Evolutionary conservation across 2,888 invertebrate species (phyloP).

Genomic region (Pristionchus fissidentatus): DNA sequence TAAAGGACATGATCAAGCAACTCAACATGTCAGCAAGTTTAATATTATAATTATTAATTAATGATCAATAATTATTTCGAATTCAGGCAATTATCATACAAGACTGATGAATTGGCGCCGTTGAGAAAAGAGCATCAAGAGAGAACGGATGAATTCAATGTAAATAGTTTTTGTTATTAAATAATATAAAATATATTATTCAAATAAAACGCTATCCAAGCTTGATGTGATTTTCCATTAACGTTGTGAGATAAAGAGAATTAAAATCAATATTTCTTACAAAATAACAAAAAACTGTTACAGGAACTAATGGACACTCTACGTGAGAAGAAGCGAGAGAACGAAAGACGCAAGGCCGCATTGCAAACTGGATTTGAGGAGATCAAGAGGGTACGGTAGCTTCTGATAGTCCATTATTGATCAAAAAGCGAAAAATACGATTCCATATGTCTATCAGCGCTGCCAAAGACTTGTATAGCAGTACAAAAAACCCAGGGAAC

Average conservation of each 20-base stretch:
- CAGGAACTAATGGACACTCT: constrained; percentile 42
- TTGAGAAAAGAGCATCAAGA: constrained; percentile 24
- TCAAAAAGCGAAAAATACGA: not conserved
- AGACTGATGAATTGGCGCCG: constrained; percentile 20
- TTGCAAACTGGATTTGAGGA: constrained; percentile 40
- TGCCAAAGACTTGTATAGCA: too few relatives aligned
- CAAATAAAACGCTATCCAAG: not conserved
- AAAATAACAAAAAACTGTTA: not conserved
- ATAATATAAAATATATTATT: not conserved
- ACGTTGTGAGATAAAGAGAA: not conserved
- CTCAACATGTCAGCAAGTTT: not conserved
- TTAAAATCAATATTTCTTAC: not conserved
- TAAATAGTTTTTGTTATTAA: not conserved
- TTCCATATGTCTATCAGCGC: too few relatives aligned
- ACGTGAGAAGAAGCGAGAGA: constrained; percentile 36
- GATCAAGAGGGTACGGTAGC: constrained; percentile 25
- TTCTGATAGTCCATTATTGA: not conserved
- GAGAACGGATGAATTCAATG: constrained; percentile 47
- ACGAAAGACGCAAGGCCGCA: constrained; percentile 47
- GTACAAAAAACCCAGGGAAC: too few relatives aligned
- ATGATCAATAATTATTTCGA: not conserved
- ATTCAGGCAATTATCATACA: not conserved
- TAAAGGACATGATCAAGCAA: constrained; percentile 58
- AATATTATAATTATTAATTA: not conserved
- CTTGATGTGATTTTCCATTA: not conserved